Evolutionary conservation across 1,140 invertebrate genomes (phyloP), one percentile per base, ranked within the genome.

Genomic region (Sitobion miscanthi): DNA sequence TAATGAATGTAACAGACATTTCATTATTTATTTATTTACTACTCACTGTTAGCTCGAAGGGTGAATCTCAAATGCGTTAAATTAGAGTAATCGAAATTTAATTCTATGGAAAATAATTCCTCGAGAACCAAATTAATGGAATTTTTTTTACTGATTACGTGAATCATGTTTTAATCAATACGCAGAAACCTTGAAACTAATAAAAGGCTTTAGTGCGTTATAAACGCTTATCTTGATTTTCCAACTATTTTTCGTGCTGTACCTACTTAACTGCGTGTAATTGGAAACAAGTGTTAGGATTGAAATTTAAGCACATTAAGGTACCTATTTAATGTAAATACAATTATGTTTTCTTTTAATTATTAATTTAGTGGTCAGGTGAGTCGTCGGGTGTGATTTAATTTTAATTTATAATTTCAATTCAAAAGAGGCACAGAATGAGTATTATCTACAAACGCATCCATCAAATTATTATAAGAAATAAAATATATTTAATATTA

Each of bases 11-110:
- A 77, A 77, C n/a, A n/a, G 62, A 35, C n/a, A 77, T 77, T 77
- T 17, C n/a, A 77, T 77, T 17, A 69, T 69, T 69, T 30, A 77
- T 77, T 77, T 77, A n/a, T 77, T 77, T n/a, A 77, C 30, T 77
- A 77, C 62, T 5, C 4, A n/a, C 62, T n/a, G 62, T 77, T 77
- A 77, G n/a, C 30, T 77, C 14, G 62, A n/a, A 77, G 62, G 62
- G 62, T 35, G 30, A 77, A 77, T 77, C n/a, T 69, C 62, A 30
- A 69, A 69, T 69, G 62, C 62, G 62, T 77, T 30, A n/a, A 77
- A 77, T 77, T 77, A 77, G 62, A n/a, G 62, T 77, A 77, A 77
- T n/a, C n/a, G 62, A 35, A 77, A 77, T 77, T n/a, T n/a, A 77
- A 77, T 77, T 77, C 62, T 14, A 7, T 14, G 14, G 5, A 77